phyloP scores from a whole-genome alignment of 2,113 vertebrate species.

The Ardeotis arabs region DNA sequence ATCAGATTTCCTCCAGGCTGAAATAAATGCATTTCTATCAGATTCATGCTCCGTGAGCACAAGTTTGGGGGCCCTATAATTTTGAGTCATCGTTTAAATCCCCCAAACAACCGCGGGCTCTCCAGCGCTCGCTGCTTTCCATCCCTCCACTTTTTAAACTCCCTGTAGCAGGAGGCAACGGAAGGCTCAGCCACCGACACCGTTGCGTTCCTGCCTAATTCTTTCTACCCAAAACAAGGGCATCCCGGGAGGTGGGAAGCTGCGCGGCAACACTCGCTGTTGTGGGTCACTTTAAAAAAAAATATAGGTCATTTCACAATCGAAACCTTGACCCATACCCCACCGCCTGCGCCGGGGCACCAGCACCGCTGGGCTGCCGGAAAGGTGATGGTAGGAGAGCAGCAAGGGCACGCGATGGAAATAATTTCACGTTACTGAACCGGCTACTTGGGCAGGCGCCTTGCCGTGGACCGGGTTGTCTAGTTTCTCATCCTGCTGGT shows the following conservation, averaged over 20 bases:
- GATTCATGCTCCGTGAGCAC: neutral
- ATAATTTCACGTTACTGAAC: neutral
- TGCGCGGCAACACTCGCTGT: accelerated
- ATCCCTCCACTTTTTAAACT: neutral
- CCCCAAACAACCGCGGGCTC: neutral
- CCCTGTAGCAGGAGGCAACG: neutral
- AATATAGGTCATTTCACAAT: neutral
- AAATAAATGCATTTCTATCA: neutral
- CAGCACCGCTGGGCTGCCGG: neutral
- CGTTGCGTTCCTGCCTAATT: neutral
- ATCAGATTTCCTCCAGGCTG: neutral
- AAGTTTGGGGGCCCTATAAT: neutral
- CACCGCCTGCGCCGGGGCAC: neutral
- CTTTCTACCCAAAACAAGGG: neutral
- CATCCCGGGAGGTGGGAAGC: neutral
- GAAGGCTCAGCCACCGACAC: neutral
- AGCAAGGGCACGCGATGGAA: neutral
- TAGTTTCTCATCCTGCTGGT: neutral
- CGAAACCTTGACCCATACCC: neutral
- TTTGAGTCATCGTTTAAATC: accelerated
- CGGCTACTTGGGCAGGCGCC: neutral
- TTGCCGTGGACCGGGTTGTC: neutral
- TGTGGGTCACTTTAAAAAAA: neutral
- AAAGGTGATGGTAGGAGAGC: neutral
- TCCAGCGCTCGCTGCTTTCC: neutral